A percentile compares a stretch with the other conserved stretches of the same genome.
These are phyloP conservation scores for Bradypus variegatus DNA, from an alignment of 2,797 vertebrate genomes.

Conservation along the genomic window DNA sequence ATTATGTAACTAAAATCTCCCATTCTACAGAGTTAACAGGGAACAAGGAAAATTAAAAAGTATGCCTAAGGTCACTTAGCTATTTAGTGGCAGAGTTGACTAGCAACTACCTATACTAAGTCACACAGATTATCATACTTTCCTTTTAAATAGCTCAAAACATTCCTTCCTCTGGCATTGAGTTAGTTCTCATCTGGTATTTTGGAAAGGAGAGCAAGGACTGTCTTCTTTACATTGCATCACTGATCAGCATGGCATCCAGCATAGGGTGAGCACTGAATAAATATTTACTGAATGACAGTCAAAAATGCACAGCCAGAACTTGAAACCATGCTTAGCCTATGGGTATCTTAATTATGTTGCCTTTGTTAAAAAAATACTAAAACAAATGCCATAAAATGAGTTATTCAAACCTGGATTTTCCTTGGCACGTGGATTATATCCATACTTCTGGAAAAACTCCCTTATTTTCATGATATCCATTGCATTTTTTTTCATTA, in stretches of 20 bases:
- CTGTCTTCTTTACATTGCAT: background rate
- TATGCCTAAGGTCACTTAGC: background rate
- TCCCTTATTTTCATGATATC: slow-evolving; percentile 79
- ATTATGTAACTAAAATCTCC: background rate
- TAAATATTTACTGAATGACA: background rate
- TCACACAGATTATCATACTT: background rate
- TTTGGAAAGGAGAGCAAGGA: background rate
- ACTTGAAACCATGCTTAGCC: background rate
- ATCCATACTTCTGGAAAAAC: slow-evolving; percentile 85
- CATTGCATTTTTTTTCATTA: slow-evolving; percentile 76
- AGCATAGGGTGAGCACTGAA: background rate
- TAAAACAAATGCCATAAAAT: background rate
- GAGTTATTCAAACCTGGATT: slow-evolving; percentile 71
- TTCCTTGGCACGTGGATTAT: slow-evolving; percentile 69
- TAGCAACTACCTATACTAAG: background rate
- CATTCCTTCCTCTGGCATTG: background rate
- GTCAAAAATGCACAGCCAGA: background rate
- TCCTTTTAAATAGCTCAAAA: background rate
- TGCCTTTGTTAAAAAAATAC: background rate
- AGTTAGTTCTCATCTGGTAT: background rate
- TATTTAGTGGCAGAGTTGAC: background rate
- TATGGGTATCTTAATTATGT: background rate
- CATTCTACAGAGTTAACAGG: background rate
- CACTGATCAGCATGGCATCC: background rate
- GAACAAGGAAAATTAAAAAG: background rate